phyloP scores from a whole-genome alignment of 1,140 invertebrate species.

The Hyles vespertilio region DNA sequence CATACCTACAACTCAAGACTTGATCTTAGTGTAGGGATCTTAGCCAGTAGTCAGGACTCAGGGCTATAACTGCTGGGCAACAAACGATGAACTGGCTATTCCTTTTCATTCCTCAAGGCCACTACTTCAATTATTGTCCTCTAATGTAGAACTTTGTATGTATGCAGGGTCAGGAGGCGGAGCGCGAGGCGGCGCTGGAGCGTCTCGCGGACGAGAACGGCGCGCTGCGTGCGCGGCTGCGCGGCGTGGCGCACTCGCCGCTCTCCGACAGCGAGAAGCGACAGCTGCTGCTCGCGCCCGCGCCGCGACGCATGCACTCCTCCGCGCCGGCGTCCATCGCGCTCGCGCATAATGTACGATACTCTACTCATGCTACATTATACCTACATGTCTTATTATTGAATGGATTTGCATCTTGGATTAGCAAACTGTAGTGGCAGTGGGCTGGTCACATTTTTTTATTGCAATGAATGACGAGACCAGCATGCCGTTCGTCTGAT shows the following conservation, averaged over 20 bases:
- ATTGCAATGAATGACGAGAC: no score
- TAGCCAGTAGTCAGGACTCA: no score
- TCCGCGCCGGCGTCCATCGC: conserved; percentile 73
- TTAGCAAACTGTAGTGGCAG: no score
- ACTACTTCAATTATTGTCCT: no score
- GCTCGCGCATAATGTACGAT: conserved; percentile 50
- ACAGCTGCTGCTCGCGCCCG: conserved; percentile 82
- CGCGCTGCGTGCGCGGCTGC: conserved; percentile 81
- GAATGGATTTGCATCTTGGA: no score
- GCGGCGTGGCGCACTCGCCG: conserved; percentile 86
- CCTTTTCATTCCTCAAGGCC: no score
- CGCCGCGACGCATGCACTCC: conserved; percentile 76
- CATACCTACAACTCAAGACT: no score
- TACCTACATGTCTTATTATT: not conserved
- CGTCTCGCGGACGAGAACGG: conserved; percentile 85
- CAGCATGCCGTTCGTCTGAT: no score
- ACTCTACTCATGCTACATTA: not conserved
- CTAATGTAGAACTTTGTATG: not conserved
- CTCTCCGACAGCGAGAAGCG: conserved; percentile 89
- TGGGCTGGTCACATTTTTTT: no score
- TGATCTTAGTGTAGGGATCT: no score
- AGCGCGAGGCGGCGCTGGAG: conserved; percentile 80
- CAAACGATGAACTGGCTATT: no score
- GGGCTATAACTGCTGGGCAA: no score
- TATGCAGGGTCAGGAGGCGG: conserved; percentile 37